phyloP scores from a whole-genome alignment of 2,113 vertebrate genomes.

The Misgurnus anguillicaudatus region DNA sequence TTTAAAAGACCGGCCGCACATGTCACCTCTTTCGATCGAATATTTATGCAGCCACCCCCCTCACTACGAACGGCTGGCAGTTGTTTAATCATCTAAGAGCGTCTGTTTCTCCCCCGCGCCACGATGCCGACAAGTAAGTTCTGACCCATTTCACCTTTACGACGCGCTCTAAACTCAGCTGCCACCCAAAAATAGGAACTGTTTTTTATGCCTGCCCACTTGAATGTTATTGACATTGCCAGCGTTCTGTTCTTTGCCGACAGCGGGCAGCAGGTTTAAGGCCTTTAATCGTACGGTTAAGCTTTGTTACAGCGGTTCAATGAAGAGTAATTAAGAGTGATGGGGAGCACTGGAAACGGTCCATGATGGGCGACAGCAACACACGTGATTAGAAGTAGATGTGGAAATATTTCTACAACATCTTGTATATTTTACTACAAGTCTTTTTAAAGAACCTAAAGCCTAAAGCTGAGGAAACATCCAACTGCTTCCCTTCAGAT shows the following conservation, averaged over 20 bases:
- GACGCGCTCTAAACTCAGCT: slow-evolving; percentile 67
- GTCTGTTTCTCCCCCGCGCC: slow-evolving; percentile 52
- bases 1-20: slow-evolving; percentile 65
- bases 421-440: slow-evolving; percentile 8
- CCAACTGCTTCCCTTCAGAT: neutral
- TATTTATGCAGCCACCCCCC: slow-evolving; percentile 61
- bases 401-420: slow-evolving; percentile 12
- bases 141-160: slow-evolving; percentile 71
- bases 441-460: slow-evolving; percentile 1
- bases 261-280: slow-evolving; percentile 56
- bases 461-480: neutral
- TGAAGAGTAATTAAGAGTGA: slow-evolving; percentile 55
- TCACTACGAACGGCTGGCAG: slow-evolving; percentile 58
- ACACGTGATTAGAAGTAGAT: slow-evolving; percentile 12
- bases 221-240: slow-evolving; percentile 57
- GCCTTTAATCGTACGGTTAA: slow-evolving; percentile 48
- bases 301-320: slow-evolving; percentile 52
- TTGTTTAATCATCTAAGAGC: slow-evolving; percentile 65
- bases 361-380: slow-evolving; percentile 6
- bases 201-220: slow-evolving; percentile 60
- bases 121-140: slow-evolving; percentile 61
- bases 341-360: slow-evolving; percentile 38
- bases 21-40: slow-evolving; percentile 67
- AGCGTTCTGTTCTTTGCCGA: slow-evolving; percentile 60
- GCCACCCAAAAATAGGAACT: slow-evolving; percentile 66